Evolutionary conservation across 2,888 invertebrate species (phyloP).

Genomic region (Leptinotarsa rubiginosa): DNA sequence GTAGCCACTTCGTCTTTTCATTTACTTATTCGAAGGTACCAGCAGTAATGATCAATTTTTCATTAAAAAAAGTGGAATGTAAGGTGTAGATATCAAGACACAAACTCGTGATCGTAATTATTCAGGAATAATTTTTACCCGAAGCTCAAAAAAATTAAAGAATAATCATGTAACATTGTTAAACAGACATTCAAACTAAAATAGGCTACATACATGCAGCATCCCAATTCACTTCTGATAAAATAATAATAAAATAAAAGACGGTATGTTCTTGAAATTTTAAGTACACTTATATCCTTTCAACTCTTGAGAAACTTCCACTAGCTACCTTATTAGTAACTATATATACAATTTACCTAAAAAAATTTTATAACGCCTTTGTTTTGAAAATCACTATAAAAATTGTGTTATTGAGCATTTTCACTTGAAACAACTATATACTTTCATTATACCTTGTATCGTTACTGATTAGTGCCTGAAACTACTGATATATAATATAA

Average conservation of each 20-base stretch:
- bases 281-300: neutral
- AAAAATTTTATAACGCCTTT: slow-evolving; percentile 26
- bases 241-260: no score
- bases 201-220: neutral
- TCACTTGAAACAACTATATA: slow-evolving; percentile 31
- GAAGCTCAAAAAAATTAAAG: neutral
- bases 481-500: neutral
- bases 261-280: neutral
- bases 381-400: slow-evolving; percentile 29
- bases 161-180: neutral
- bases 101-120: no score
- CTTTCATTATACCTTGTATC: slow-evolving; percentile 39
- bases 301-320: neutral
- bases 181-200: neutral
- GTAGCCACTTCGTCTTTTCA: neutral
- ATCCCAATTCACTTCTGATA: neutral
- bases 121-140: neutral
- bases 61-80: neutral
- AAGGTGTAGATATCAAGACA: neutral
- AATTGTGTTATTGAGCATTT: slow-evolving; percentile 46
- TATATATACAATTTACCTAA: slow-evolving; percentile 18
- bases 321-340: neutral
- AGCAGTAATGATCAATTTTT: neutral
- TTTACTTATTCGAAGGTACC: neutral
- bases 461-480: slow-evolving; percentile 33